Conservation (phyloP, 2,888 invertebrate species). For the Dinocampus coccinellae region DNA sequence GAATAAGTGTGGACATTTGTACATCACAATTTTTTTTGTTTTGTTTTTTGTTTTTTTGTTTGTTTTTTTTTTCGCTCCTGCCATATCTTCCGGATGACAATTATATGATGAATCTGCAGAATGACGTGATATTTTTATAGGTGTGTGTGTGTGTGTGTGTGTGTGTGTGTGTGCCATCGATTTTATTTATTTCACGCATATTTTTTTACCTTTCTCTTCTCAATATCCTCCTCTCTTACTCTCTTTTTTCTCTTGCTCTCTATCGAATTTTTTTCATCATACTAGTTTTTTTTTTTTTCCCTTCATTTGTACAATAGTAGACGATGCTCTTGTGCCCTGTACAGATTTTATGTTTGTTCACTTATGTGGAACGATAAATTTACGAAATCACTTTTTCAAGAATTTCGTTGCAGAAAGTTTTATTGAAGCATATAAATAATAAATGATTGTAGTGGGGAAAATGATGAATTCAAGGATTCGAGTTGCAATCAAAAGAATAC, state of each 20-base stretch:
- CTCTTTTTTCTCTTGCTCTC: too few relatives aligned
- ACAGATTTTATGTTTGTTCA: background rate
- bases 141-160: background rate
- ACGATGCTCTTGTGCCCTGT: background rate
- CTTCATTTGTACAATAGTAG: background rate
- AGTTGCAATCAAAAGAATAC: background rate
- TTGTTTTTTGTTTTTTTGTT: background rate
- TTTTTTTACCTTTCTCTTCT: background rate
- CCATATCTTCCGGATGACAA: slow-evolving; percentile 12
- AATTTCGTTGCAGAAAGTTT: background rate
- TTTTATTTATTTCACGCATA: background rate
- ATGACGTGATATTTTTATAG: background rate
- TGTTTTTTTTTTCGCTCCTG: background rate
- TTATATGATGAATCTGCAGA: slow-evolving; percentile 7
- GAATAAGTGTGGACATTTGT: slow-evolving; percentile 6
- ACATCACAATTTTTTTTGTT: background rate
- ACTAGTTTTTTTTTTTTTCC: background rate
- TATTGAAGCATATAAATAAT: background rate
- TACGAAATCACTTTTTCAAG: background rate
- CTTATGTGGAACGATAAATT: background rate
- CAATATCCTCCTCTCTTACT: too few relatives aligned
- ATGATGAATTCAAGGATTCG: background rate
- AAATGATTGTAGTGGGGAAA: background rate
- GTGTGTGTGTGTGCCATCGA: background rate
- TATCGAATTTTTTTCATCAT: background rate